Base-by-base conservation (phyloP, 2,113 vertebrate genomes). In the Bubo bubo region DNA sequence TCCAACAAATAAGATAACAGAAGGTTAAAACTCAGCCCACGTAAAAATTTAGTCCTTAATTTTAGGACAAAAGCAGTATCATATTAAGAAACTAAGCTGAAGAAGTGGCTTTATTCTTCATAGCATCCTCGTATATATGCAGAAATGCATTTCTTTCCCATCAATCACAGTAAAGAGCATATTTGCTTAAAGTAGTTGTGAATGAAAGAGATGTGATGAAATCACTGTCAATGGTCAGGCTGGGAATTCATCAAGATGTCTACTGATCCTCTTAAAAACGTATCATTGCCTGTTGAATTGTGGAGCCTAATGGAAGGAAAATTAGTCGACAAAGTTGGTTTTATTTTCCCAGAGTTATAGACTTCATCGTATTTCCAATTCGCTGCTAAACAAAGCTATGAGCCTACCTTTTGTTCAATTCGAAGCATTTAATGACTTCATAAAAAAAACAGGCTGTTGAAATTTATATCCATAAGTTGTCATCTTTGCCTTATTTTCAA, bases 401-500 rank as follows among this genome's bases (percentile, higher is more conserved):
- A 88, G 52, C 56, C 72, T 90, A 79, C 74, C 75, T 96, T 88
- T 97, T 88, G 94, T 85, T 96, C 94, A 94, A 80, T 91, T 93
- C 2, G 8, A 95, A 93, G 81, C 90, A 67, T 88, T 97, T 96
- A 95, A 96, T 81, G 86, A 77, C 77, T 91, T 91, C 79, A 92
- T 95, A 91, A 95, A 95, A 88, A 77, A 86, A 93, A 59, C 37
- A 71, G 82, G 68, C 75, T 53, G 32, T 80, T 95, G 87, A 81
- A 96, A 96, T 96, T 95, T 97, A 96, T 97, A 93, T 70, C 91
- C 60, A n/a, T 70, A 94, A 95, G 79, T 96, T 96, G 88, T 86
- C 91, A 79, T 95, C 91, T 95, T 93, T 90, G 79, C 64, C 94
- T 96, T 95, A 95, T 95, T 97, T 97, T 96, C 94, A 96, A 88